These are phyloP conservation scores for Trachymyrmex septentrionalis DNA, from an alignment of 1,140 invertebrate species.

Conservation along the genomic window DNA sequence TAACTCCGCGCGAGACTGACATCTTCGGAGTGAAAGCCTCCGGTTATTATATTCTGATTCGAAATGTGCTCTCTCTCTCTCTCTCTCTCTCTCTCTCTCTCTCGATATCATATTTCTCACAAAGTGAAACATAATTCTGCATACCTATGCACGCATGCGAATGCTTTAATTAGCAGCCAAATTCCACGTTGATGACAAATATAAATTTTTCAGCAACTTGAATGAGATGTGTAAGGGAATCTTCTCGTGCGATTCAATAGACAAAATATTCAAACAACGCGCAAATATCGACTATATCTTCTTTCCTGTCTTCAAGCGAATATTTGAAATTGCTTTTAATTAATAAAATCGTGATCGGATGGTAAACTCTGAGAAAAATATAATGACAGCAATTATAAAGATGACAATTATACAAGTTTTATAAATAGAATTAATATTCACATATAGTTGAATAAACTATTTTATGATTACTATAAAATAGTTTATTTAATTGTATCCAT, in stretches of 20 bases:
- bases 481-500: too few species aligned
- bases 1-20: constrained; percentile 47
- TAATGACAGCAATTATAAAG: too few species aligned
- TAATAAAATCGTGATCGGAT: background rate
- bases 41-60: constrained; percentile 62
- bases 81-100: constrained; percentile 59
- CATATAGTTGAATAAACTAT: too few species aligned
- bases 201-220: background rate
- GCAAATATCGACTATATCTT: background rate
- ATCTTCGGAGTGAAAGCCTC: constrained; percentile 70
- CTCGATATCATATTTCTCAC: constrained; percentile 61
- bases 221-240: too few species aligned
- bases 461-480: too few species aligned
- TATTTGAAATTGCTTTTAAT: background rate
- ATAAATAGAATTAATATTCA: too few species aligned
- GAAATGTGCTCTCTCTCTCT: constrained; percentile 54
- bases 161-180: constrained; percentile 36
- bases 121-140: constrained; percentile 63
- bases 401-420: too few species aligned
- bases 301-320: background rate
- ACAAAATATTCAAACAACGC: background rate
- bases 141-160: constrained; percentile 55
- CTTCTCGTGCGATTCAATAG: background rate
- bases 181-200: constrained; percentile 14
- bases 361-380: background rate